Evolutionary conservation across 1,140 invertebrate species (phyloP).

Genomic region (Melanaphis sacchari): DNA sequence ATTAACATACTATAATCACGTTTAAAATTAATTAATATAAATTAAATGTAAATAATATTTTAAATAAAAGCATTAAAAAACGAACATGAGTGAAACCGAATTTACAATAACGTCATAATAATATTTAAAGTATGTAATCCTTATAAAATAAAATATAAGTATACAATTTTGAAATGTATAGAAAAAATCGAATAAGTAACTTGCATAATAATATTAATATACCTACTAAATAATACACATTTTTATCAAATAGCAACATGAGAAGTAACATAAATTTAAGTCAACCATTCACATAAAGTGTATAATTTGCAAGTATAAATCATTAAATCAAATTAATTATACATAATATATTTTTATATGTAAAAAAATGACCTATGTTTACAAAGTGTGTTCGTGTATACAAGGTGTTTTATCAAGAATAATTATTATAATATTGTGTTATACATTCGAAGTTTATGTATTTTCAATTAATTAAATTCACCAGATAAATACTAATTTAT

Average conservation of each 20-base stretch:
- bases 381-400: background rate
- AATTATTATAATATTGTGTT: too few species aligned
- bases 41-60: too few species aligned
- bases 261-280: background rate
- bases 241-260: background rate
- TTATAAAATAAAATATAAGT: background rate
- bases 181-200: background rate
- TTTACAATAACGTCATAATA: too few species aligned
- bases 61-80: too few species aligned
- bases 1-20: too few species aligned
- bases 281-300: background rate
- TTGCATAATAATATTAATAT: background rate
- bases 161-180: background rate
- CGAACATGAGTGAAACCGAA: too few species aligned
- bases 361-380: background rate
- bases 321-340: background rate
- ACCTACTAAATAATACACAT: background rate
- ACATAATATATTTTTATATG: background rate
- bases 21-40: too few species aligned
- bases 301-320: background rate
- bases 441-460: background rate
- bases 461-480: background rate
- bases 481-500: background rate
- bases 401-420: background rate
- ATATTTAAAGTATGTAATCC: too few species aligned